Evolutionary conservation across 1,140 invertebrate species (phyloP), one percentile per base, ranked within the genome.

Genomic region (Lepidostoma basale): DNA sequence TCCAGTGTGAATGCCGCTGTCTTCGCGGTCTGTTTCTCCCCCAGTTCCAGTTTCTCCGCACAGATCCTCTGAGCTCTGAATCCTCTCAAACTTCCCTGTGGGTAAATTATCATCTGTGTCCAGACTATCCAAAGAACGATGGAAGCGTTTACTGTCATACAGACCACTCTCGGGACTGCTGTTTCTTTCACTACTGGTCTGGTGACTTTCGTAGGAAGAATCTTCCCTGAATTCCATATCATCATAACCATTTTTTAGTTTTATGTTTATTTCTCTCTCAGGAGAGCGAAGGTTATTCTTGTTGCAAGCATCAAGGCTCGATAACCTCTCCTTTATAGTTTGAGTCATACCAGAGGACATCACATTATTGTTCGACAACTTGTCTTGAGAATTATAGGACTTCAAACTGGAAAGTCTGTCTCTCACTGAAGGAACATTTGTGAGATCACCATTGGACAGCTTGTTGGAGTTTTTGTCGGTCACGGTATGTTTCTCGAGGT

Each of bases 1-100:
- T 1, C 88, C 88, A 23, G 90, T 92, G 71, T 93, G 91, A 58
- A 93, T 92, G 3, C 91, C 92, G 62, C 90, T 92, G 73, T 93
- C 91, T 76, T 93, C 91, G 10, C 89, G 84, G 78, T 92, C 89
- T 8, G 89, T 90, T 59, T 91, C 89, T 52, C 83, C 85, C 30
- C 79, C 79, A 33, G 83, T 79, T 22, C 80, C 79, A 64, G 80
- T 78, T 67, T 82, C 78, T 75, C 75, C 87, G 81, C 78, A 88
- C 78, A 76, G 87, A 72, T 79, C 88, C 84, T 89, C 87, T 28
- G 88, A 81, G 73, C 87, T 89, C 74, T 88, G 88, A 14, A 89
- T 86, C 42, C 88, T 83, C 73, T 88, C 88, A 72, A 88, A 89
- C 1, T 85, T 87, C 58, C 84, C 83, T 12, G 76, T 79, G 63